A percentile compares a stretch with the other conserved stretches of the same genome.
These are phyloP conservation scores for Rafetus swinhoei DNA, from an alignment of 2,113 vertebrate species.

Conservation along the genomic window DNA sequence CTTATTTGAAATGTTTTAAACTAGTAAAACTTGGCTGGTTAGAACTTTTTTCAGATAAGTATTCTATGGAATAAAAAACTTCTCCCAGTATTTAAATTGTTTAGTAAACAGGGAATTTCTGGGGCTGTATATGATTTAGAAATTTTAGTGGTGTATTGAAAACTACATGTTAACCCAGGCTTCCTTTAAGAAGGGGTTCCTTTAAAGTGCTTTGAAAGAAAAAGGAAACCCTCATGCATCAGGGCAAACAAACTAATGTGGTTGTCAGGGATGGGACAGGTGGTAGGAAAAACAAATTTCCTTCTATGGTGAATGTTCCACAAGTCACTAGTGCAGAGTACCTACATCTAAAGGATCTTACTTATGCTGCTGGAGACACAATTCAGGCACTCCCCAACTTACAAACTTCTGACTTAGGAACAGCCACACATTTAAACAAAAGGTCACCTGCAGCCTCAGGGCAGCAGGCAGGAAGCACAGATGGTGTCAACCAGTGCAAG, in stretches of 20 bases:
- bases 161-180: background rate
- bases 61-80: fast-evolving
- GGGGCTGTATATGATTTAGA: background rate
- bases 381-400: too few species aligned
- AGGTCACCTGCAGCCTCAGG: too few species aligned
- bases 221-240: background rate
- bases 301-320: background rate
- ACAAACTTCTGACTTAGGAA: too few species aligned
- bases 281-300: background rate
- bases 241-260: background rate
- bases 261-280: background rate
- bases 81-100: background rate
- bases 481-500: too few species aligned
- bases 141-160: background rate
- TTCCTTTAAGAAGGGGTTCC: background rate
- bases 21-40: background rate
- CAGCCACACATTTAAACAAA: too few species aligned
- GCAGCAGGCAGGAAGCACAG: too few species aligned
- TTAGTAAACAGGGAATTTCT: too few species aligned
- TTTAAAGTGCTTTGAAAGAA: background rate
- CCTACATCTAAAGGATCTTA: background rate
- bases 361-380: fast-evolving
- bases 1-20: background rate
- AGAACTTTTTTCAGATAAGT: background rate
- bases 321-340: background rate